Base-by-base conservation (phyloP, 2,888 invertebrate genomes). In the Erannis defoliaria region DNA sequence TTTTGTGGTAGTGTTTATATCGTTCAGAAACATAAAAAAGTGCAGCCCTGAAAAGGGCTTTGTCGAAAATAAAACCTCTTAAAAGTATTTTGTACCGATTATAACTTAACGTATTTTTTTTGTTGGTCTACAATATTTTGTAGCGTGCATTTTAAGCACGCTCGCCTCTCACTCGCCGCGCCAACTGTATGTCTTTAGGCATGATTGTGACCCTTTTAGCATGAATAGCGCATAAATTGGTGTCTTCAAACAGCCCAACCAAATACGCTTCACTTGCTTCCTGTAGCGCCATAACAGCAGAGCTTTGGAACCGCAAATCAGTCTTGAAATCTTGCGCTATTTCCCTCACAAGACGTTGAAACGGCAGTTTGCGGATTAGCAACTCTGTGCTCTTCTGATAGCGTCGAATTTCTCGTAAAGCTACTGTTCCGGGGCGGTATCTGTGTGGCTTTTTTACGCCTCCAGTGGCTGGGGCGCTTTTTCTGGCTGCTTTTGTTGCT, bases 181-280 rank as follows among this genome's bases (percentile, higher is more conserved):
- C 90, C 14, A 90, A 55, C 67, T 90, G 90, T 0, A 89, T 82
- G 63, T 89, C 89, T 35, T 88, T 89, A 0, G 90, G 90, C 90
- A 90, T 90, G 0, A 90, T 89, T 0, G 90, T 91, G 0, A 91
- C 89, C 1, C 90, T 69, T 42, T 86, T 90, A 0, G 89, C 96
- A 75, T 97, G 96, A 70, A 97, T 96, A 35, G 96, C 96, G 81
- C 96, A 96, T 73, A 97, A 85, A 80, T 97, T 97, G 23, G 96
- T 97, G 75, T 96, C 96, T 80, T 96, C 96, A 77, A 96, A 96
- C 0, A 96, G 85, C 9, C 96, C 95, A 12, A 96, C 95, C 26
- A 96, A 78, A 74, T 96, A 93, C 68, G 94, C 93, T 78, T 96
- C 90, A 73, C 94, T 92, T 0, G 94, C 94, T 68, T 94, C 94